A percentile compares a stretch with the other conserved stretches of the same genome.
phyloP scores from a whole-genome alignment of 1,140 invertebrate genomes.

The Brachionus angularis region DNA sequence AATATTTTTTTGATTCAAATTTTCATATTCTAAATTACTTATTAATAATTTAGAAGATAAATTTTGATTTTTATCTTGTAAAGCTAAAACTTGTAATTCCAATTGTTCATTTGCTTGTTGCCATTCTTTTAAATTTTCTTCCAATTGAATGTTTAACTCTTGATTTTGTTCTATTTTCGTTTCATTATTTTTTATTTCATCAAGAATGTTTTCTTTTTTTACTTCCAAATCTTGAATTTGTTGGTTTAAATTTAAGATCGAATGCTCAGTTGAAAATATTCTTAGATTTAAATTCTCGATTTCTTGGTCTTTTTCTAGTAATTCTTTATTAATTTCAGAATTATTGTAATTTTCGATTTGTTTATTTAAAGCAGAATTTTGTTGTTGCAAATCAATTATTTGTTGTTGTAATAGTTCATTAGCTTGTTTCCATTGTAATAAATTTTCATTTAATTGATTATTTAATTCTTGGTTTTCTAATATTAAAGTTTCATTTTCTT shows the following conservation, averaged over 20 bases:
- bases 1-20: no score
- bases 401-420: no score
- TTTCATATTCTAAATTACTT: no score
- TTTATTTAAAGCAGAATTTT: not conserved
- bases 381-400: no score
- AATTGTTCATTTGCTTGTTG: slow-evolving; percentile 5
- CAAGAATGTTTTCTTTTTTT: not conserved
- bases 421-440: no score
- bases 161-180: not conserved
- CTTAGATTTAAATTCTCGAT: no score
- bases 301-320: no score
- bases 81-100: slow-evolving; percentile 24
- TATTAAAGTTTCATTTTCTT: not conserved
- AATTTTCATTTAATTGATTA: no score
- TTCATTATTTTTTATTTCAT: not conserved
- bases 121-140: slow-evolving; percentile 17
- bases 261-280: no score
- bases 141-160: slow-evolving; percentile 1
- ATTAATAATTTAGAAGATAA: no score
- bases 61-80: no score
- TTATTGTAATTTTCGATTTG: not conserved
- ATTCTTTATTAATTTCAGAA: not conserved
- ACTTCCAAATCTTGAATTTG: not conserved
- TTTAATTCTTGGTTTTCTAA: not conserved
- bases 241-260: not conserved